These are phyloP conservation scores for Lasioglossum albipes DNA, from an alignment of 1,140 invertebrate genomes.

Conservation along the genomic window DNA sequence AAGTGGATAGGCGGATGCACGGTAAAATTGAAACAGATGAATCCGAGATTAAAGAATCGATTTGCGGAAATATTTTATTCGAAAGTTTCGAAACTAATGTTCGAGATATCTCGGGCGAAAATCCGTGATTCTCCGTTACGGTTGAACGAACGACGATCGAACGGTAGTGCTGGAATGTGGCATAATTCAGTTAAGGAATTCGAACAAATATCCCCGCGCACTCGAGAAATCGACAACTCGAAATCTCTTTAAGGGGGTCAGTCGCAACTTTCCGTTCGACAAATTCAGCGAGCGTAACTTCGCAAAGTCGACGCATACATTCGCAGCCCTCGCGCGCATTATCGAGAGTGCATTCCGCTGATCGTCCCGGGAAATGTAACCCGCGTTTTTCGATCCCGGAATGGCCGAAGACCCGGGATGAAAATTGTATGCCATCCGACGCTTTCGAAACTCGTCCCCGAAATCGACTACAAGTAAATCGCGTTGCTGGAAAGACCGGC, in stretches of 20 bases:
- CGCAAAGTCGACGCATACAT: slow-evolving; percentile 8
- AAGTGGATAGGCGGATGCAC: too few relatives aligned
- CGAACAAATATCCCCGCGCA: not conserved
- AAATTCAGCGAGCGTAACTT: not conserved
- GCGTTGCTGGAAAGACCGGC: not conserved
- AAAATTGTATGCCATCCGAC: not conserved
- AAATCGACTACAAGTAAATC: not conserved
- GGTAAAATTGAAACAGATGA: too few relatives aligned
- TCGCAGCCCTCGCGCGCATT: slow-evolving; percentile 9
- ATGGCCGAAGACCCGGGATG: not conserved
- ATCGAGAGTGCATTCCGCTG: slow-evolving; percentile 33
- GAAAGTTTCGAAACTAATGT: too few relatives aligned
- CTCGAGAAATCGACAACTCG: not conserved
- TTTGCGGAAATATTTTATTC: too few relatives aligned
- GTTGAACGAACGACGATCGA: too few relatives aligned
- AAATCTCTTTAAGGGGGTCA: not conserved
- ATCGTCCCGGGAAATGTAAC: slow-evolving; percentile 3
- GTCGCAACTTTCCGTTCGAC: not conserved
- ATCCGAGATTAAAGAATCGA: too few relatives aligned
- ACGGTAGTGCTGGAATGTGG: too few relatives aligned
- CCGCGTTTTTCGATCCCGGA: not conserved
- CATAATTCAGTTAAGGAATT: not conserved
- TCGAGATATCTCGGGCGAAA: too few relatives aligned
- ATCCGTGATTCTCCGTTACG: too few relatives aligned
- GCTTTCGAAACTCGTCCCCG: not conserved